Percentiles rank a stretch among this genome's conserved stretches.
phyloP scores from a whole-genome alignment of 2,888 invertebrate genomes.

The Drosophila mimetica region DNA sequence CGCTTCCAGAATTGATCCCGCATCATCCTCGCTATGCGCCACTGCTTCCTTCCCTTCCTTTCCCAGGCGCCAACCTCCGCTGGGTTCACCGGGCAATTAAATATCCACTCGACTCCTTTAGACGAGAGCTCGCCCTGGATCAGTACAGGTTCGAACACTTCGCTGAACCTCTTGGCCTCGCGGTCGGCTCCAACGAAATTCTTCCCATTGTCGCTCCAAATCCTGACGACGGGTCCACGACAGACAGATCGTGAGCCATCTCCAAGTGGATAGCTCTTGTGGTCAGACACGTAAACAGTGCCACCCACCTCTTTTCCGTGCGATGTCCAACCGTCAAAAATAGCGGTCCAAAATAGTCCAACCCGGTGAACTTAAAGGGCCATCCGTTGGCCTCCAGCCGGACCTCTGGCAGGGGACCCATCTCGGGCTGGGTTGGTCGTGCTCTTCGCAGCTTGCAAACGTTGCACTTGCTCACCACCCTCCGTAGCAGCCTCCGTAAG shows the following conservation, averaged over 20 bases:
- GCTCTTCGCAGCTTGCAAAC: background rate
- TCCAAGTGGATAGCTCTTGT: background rate
- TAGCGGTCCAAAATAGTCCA: background rate
- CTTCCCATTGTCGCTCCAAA: background rate
- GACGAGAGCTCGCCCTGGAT: background rate
- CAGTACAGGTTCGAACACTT: no score
- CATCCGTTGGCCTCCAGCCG: background rate
- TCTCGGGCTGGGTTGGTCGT: background rate
- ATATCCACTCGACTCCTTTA: no score
- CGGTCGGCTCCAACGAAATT: background rate
- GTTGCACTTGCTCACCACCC: background rate
- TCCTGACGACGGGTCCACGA: background rate
- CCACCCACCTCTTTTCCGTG: background rate
- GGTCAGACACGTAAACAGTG: background rate
- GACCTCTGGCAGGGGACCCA: background rate
- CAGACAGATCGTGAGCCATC: background rate
- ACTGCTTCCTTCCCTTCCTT: background rate
- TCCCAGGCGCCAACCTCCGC: no score
- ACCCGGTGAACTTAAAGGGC: background rate
- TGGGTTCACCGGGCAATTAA: no score
- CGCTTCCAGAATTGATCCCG: background rate
- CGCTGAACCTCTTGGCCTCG: no score
- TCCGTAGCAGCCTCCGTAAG: background rate
- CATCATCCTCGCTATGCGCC: background rate
- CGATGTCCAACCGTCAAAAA: background rate